Percentiles rank a stretch among this genome's conserved stretches.
Conservation (phyloP, 2,113 vertebrate genomes). For the Hemiscyllium ocellatum region DNA sequence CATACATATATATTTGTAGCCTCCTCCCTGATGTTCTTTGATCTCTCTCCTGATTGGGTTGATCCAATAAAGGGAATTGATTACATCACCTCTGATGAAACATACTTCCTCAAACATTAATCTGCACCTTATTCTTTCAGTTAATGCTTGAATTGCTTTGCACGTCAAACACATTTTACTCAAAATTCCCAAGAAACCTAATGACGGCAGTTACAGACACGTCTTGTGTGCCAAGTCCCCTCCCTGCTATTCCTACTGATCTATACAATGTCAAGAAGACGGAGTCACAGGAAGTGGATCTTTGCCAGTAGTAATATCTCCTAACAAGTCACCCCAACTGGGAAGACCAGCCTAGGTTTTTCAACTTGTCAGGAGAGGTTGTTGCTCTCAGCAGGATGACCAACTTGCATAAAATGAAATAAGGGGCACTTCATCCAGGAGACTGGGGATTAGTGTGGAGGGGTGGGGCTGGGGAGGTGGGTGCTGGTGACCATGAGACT, state of each 20-base stretch:
- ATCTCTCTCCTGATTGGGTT: not conserved
- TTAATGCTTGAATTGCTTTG: not conserved
- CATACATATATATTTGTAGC: not conserved
- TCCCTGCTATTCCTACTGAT: not conserved
- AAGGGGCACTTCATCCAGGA: too few species aligned
- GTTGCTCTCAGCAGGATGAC: too few species aligned
- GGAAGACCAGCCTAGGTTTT: not conserved
- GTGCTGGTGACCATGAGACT: too few species aligned
- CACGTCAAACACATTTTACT: not conserved
- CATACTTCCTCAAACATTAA: not conserved
- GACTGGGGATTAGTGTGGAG: too few species aligned
- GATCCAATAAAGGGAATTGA: not conserved
- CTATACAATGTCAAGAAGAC: not conserved
- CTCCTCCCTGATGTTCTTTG: not conserved
- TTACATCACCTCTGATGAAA: not conserved
- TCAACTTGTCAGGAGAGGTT: too few species aligned
- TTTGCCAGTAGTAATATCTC: not conserved
- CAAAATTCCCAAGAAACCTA: not conserved
- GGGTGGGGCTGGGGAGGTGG: too few species aligned
- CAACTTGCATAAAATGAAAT: too few species aligned
- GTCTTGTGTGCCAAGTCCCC: too few species aligned
- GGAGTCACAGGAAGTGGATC: not conserved
- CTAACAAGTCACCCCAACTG: not conserved
- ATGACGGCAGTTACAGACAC: not conserved
- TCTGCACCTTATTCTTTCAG: too few species aligned